Base-by-base conservation (phyloP, 2,888 invertebrate genomes). In the Ectemnius continuus region DNA sequence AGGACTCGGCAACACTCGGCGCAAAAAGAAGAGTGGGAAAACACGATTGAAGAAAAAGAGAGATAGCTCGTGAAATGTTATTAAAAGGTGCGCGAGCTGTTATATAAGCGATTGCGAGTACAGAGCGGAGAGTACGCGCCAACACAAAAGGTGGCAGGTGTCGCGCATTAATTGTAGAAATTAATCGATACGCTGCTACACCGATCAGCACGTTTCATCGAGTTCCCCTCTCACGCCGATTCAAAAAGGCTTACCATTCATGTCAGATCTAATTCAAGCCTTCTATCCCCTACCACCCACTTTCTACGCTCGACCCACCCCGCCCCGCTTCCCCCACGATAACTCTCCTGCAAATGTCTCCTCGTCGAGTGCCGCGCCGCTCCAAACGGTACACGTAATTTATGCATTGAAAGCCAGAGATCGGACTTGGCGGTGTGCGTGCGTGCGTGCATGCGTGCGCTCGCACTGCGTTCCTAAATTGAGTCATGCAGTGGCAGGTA, bases 401-500 rank as follows among this genome's bases (percentile, higher is more conserved):
- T 36, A 36, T 36, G 36, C 36, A 36, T 36, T 36, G 36, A 36
- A 36, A 36, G 36, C 36, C 36, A 11, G 36, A 8, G 36, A 36
- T 36, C 36, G 36, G 36, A 36, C 36, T 36, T 11, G 8, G 8
- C 11, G 36, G 36, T 36, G 36, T 2, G 36, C 6, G 8, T 36
- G 36, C 8, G 36, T 36, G 36, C 36, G 36, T 36, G 36, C 36
- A 4, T 11, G 36, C 36, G 2, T 23, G 23, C 23, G 23, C 23
- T 23, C 11, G 36, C 28, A 5, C 36, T 11, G 36, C 36, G 8
- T 70, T 70, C 70, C 66, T 61, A 52, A 66, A 67, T 67, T 70
- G 70, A 74, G 67, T 23, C 60, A 61, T 58, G 69, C 66, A 60
- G 18, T 16, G 52, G 58, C 36, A 52, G 63, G 3, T 18, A 47